Evolutionary conservation across 2,888 invertebrate genomes (phyloP), one percentile per base, ranked within the genome.

Genomic region (Drosophila putrida): DNA sequence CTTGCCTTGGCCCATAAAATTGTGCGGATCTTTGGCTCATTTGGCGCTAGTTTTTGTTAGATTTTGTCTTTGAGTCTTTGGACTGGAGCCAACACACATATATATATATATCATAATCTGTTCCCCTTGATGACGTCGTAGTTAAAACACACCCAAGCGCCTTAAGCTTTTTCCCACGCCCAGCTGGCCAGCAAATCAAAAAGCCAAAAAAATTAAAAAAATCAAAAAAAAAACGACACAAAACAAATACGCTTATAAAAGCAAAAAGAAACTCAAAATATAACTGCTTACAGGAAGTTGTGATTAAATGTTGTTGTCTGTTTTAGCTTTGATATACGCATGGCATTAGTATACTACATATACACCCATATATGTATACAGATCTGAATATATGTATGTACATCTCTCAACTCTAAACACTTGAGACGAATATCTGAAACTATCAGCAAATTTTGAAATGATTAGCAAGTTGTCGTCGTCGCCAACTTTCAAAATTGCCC

Each of bases 81-180:
- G 10, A 11, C 43, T 43, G 11, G 6, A 11, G 43, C 43, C 25
- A 43, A 13, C n/a, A 27, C 13, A 36, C 0, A 15, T 15, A 47
- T 57, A 13, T 10, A 59, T n/a, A n/a, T n/a, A n/a, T n/a, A n/a
- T n/a, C 39, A 49, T 55, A 66, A 54, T 58, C 51, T 57, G 51
- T 57, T 33, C 41, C 61, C 50, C 53, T 55, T 62, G 76, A 43
- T 67, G 71, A 75, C 67, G 69, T 69, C 47, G 61, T 41, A 47
- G 69, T 65, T 35, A 35, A 46, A 11, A 31, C 85, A 72, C 88
- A 84, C 82, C 82, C 84, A 72, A 69, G 15, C 60, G 85, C 74
- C 88, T 75, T 69, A 69, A 85, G 82, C 86, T 79, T 88, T 86
- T 83, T 88, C 89, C 87, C 87, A 88, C 87, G 89, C 80, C 84